phyloP scores from a whole-genome alignment of 2,113 vertebrate species.

The Elanoides forficatus region DNA sequence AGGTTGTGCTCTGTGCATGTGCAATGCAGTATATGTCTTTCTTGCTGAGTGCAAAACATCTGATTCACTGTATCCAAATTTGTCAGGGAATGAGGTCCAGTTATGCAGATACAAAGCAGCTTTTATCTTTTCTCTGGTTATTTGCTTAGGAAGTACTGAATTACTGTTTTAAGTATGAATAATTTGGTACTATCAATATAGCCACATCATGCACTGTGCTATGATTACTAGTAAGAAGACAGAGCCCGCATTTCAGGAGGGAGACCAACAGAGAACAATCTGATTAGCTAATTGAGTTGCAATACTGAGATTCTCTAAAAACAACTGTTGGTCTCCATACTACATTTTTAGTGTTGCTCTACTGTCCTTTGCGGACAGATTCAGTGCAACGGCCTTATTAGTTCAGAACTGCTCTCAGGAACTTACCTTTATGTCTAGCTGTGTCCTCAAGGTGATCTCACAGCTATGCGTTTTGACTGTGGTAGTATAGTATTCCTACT shows the following conservation, averaged over 20 bases:
- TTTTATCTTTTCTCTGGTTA: neutral
- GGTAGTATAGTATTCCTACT: neutral
- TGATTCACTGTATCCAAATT: neutral
- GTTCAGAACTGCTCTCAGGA: neutral
- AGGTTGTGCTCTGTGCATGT: neutral
- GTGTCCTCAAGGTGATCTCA: neutral
- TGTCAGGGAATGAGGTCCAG: neutral
- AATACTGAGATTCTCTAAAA: neutral
- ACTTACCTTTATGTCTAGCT: neutral
- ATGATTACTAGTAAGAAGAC: neutral
- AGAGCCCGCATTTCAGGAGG: neutral
- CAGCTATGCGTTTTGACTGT: neutral
- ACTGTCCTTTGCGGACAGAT: neutral
- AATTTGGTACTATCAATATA: neutral
- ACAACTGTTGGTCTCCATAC: neutral
- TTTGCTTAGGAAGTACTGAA: neutral
- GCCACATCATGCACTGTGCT: neutral
- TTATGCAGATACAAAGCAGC: neutral
- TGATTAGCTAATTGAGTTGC: neutral
- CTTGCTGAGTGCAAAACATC: neutral
- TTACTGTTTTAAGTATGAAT: neutral
- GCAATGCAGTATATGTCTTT: neutral
- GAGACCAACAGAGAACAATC: neutral
- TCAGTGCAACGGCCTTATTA: neutral
- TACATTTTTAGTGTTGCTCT: neutral